phyloP scores from a whole-genome alignment of 2,888 invertebrate genomes.

The Pseudococcus jackbeardsleyi region DNA sequence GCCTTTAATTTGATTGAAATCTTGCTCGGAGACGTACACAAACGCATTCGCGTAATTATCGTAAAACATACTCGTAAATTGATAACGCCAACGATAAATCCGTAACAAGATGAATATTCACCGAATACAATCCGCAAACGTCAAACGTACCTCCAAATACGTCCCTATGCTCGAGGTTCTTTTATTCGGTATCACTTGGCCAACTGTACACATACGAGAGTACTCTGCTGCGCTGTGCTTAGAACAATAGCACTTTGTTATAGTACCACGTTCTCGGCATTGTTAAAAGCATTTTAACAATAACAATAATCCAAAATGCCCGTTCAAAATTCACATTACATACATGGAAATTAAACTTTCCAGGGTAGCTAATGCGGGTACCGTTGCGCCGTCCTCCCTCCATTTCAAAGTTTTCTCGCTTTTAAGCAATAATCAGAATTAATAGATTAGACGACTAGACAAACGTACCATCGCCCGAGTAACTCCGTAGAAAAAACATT shows the following conservation, averaged over 20 bases:
- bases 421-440: slow-evolving; percentile 8
- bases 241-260: slow-evolving; percentile 57
- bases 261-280: neutral
- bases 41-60: neutral
- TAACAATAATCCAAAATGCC: slow-evolving; percentile 57
- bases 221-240: neutral
- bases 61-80: neutral
- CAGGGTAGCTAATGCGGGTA: neutral
- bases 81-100: neutral
- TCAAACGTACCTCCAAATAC: neutral
- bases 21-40: neutral
- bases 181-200: neutral
- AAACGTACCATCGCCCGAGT: neutral
- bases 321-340: slow-evolving; percentile 52
- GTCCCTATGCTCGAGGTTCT: neutral
- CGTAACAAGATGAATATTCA: neutral
- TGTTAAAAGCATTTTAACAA: slow-evolving; percentile 60
- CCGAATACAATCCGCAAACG: neutral
- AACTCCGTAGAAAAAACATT: too few relatives aligned
- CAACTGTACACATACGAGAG: neutral
- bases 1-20: neutral
- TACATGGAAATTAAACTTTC: neutral
- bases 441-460: slow-evolving; percentile 12
- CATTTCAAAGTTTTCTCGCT: neutral
- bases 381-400: neutral